Base-by-base conservation (phyloP, 2,797 vertebrate species). In the Argentina silus region DNA sequence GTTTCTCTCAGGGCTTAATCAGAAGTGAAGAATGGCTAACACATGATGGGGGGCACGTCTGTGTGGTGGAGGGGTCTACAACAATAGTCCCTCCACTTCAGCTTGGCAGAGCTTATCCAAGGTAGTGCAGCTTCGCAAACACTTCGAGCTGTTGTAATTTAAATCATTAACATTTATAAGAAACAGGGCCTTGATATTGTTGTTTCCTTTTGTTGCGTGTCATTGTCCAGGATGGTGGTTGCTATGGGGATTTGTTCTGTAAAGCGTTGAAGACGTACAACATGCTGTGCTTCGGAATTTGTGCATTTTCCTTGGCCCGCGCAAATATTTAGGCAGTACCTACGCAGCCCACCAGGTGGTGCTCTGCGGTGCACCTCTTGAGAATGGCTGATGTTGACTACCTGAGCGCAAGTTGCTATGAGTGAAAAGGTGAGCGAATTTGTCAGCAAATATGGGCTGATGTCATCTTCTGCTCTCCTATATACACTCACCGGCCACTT, bases 261-360 rank as follows among this genome's bases (percentile, higher is more conserved):
- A 99, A 99, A 95, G 98, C 98, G 51, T 79, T 99, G 90, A 99
- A 99, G 95, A 99, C 98, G 0, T 99, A 99, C 90, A 99, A 98
- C 90, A 99, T 99, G 98, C 94, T 99, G 90, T 99, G 98, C 92
- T 99, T 99, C 81, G 98, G 98, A 79, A 99, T 99, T n/a, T n/a
- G n/a, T n/a, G n/a, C n/a, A n/a, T n/a, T n/a, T n/a, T n/a, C n/a
- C n/a, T n/a, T n/a, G n/a, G n/a, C n/a, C n/a, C n/a, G n/a, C n/a
- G n/a, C n/a, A n/a, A n/a, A n/a, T n/a, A n/a, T n/a, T n/a, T n/a
- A n/a, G n/a, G n/a, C n/a, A n/a, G n/a, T n/a, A n/a, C n/a, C n/a
- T n/a, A n/a, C n/a, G n/a, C n/a, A n/a, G n/a, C n/a, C n/a, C n/a
- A n/a, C n/a, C n/a, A n/a, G n/a, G n/a, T n/a, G n/a, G n/a, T n/a